phyloP scores from a whole-genome alignment of 2,113 vertebrate species.

The Antigone vipio region DNA sequence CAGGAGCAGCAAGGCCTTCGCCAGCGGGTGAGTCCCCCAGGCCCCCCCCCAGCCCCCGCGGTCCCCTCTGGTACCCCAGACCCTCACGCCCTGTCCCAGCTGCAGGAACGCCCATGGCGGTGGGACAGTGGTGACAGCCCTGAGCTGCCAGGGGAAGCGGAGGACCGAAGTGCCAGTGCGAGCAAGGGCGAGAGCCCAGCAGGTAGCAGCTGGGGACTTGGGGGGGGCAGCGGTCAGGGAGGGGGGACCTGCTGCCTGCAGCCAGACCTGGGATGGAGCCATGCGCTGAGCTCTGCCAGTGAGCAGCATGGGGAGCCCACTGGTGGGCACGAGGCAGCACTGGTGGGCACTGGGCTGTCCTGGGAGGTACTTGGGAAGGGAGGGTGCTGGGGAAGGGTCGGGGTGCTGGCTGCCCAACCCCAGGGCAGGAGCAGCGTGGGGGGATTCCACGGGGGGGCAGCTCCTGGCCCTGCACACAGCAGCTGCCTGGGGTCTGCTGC shows the following conservation, averaged over 20 bases:
- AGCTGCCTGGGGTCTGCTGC: too few relatives aligned
- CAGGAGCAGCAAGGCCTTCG: conserved; percentile 73
- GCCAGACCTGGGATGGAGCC: not conserved
- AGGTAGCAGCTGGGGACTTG: not conserved
- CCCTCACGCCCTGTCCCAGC: not conserved
- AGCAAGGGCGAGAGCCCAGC: not conserved
- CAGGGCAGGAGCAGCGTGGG: not conserved
- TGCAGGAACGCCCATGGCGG: not conserved
- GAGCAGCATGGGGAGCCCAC: not conserved
- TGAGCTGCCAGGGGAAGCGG: accelerated
- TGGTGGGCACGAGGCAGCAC: not conserved
- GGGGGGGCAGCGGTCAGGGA: not conserved
- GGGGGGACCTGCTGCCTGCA: not conserved
- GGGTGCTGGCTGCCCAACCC: not conserved
- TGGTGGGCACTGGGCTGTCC: not conserved
- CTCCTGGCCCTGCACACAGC: too few relatives aligned
- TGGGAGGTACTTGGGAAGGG: not conserved
- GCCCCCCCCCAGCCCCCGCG: not conserved
- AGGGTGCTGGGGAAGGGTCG: not conserved
- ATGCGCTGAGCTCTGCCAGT: not conserved
- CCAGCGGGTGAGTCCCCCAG: conserved; percentile 60
- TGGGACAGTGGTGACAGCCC: not conserved
- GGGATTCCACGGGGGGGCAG: too few relatives aligned
- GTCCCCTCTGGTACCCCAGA: too few relatives aligned
- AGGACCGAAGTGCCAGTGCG: not conserved